phyloP scores from a whole-genome alignment of 2,797 vertebrate species.

The Ceryle rudis region DNA sequence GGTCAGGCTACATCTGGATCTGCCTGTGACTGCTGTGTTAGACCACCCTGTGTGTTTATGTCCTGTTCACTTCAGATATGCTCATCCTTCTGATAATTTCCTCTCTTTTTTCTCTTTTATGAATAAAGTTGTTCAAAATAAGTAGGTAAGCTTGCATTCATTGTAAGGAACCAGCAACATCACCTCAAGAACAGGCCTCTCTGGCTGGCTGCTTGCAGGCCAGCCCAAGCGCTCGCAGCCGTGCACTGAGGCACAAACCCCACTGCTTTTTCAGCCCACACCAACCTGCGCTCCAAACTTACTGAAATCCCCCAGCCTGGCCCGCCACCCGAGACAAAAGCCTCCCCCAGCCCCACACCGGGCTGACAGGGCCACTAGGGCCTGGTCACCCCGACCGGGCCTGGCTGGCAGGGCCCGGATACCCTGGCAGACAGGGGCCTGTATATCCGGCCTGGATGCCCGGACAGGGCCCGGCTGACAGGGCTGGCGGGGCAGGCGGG shows the following conservation, averaged over 20 bases:
- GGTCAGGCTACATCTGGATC: neutral
- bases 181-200: neutral
- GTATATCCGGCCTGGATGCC: neutral
- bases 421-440: neutral
- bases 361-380: neutral
- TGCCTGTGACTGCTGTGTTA: neutral
- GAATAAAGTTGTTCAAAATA: neutral
- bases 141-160: rapidly evolving
- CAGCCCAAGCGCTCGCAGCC: neutral
- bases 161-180: rapidly evolving
- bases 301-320: rapidly evolving
- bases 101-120: rapidly evolving
- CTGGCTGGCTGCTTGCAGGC: neutral
- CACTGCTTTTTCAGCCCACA: rapidly evolving
- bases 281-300: neutral
- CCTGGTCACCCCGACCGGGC: neutral
- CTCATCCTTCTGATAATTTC: rapidly evolving
- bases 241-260: rapidly evolving
- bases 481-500: neutral
- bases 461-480: neutral
- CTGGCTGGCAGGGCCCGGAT: neutral
- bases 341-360: neutral
- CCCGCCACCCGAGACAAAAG: neutral
- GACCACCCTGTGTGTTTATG: rapidly evolving
- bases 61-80: neutral